phyloP scores from a whole-genome alignment of 2,888 invertebrate species.

The Andrena dorsata region DNA sequence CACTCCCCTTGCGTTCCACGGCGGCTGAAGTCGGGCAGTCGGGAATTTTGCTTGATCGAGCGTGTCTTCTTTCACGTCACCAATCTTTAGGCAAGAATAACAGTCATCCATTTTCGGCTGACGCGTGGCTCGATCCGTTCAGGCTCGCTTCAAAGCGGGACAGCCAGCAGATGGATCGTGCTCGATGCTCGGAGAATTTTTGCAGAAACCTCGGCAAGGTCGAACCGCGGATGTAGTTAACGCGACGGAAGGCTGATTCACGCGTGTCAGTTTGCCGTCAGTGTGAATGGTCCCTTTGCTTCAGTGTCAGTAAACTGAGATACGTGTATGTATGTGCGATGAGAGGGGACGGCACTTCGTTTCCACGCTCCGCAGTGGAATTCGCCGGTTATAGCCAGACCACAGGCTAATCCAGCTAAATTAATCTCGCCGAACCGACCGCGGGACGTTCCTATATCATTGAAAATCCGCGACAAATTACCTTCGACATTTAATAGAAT shows the following conservation, averaged over 20 bases:
- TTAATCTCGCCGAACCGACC: conserved; percentile 17
- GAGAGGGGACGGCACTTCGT: not conserved
- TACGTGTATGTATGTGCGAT: no score
- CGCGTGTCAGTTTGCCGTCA: no score
- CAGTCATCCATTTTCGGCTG: conserved; percentile 14
- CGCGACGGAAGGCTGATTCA: no score
- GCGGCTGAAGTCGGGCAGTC: not conserved
- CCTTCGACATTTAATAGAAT: conserved; percentile 4
- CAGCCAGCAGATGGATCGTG: not conserved
- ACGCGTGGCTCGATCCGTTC: not conserved
- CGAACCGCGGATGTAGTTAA: no score
- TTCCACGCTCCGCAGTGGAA: not conserved
- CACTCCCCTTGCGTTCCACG: not conserved
- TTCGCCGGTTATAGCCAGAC: not conserved
- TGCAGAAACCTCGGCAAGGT: no score
- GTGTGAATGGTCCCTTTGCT: no score
- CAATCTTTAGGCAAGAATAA: not conserved
- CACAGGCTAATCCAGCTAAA: not conserved
- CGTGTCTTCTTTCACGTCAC: conserved; percentile 19
- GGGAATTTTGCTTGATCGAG: conserved; percentile 9
- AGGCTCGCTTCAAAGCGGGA: not conserved
- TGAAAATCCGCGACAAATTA: conserved; percentile 24
- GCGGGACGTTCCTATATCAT: conserved; percentile 12
- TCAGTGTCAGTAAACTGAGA: no score
- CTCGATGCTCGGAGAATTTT: no score